Evolutionary conservation across 1,140 invertebrate genomes (phyloP).

Genomic region (Drosophila suzukii): DNA sequence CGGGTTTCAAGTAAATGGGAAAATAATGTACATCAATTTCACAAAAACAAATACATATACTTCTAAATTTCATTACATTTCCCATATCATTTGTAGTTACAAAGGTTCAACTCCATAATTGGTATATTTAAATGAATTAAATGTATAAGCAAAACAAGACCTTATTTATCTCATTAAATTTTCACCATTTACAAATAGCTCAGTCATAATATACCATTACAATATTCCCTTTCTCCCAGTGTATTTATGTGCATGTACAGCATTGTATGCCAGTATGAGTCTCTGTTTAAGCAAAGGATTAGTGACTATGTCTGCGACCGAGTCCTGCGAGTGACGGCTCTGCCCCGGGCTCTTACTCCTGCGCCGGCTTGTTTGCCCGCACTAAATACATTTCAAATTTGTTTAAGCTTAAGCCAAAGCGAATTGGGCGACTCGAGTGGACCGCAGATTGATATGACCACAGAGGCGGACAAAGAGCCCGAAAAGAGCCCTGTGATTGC

Average conservation of each 20-base stretch:
- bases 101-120: too few species aligned
- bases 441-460: conserved; percentile 70
- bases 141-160: too few species aligned
- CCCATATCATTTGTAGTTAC: too few species aligned
- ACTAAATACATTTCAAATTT: conserved; percentile 82
- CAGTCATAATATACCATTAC: background rate
- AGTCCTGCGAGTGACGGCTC: conserved; percentile 26
- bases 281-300: conserved; percentile 66
- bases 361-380: conserved; percentile 52
- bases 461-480: conserved; percentile 18
- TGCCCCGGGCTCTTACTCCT: conserved; percentile 17
- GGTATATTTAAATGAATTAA: too few species aligned
- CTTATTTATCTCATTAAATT: too few species aligned
- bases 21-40: too few species aligned
- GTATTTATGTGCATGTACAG: conserved; percentile 31
- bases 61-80: too few species aligned
- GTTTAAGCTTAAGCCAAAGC: conserved; percentile 71
- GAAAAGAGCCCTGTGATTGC: conserved; percentile 31
- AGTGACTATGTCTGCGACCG: conserved; percentile 53
- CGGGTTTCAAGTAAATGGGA: too few species aligned
- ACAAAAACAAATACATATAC: too few species aligned
- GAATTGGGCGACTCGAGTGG: conserved; percentile 40
- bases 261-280: conserved; percentile 33
- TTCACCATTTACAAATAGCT: too few species aligned
- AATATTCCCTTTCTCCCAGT: background rate